Conservation (phyloP, 2,888 invertebrate species). For the Eulithis testata region DNA sequence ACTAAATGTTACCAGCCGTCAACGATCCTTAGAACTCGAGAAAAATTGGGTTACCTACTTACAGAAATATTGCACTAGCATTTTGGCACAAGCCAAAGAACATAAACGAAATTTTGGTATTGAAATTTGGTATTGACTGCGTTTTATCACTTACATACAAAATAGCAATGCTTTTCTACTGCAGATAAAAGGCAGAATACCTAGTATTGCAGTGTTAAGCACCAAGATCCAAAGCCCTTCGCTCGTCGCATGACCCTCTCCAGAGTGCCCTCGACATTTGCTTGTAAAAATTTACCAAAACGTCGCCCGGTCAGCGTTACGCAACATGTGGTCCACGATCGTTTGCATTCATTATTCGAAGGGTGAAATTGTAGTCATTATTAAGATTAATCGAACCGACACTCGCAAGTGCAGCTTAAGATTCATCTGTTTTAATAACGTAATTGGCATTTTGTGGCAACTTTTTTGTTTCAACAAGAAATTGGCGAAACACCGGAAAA, state of each 20-base stretch:
- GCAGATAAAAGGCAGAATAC: not conserved
- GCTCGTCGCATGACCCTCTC: conserved; percentile 36
- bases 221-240: conserved; percentile 5
- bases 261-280: conserved; percentile 64
- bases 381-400: conserved; percentile 38
- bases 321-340: conserved; percentile 66
- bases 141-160: too few relatives aligned
- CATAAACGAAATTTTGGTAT: too few relatives aligned
- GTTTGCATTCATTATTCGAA: conserved; percentile 57
- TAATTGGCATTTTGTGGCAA: conserved; percentile 19
- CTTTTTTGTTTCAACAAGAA: not conserved
- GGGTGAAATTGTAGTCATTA: conserved; percentile 53
- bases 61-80: too few relatives aligned
- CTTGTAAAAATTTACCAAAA: conserved; percentile 65
- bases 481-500: too few relatives aligned
- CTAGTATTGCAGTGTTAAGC: not conserved
- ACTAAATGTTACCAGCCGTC: too few relatives aligned
- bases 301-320: conserved; percentile 57
- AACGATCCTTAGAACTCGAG: too few relatives aligned
- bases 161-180: not conserved
- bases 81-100: too few relatives aligned
- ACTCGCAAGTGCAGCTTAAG: conserved; percentile 30
- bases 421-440: conserved; percentile 15
- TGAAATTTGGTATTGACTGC: too few relatives aligned
- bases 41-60: too few relatives aligned